These are phyloP conservation scores for Aplidium turbinatum DNA, from an alignment of 23 tunicate genomes.

Conservation along the genomic window DNA sequence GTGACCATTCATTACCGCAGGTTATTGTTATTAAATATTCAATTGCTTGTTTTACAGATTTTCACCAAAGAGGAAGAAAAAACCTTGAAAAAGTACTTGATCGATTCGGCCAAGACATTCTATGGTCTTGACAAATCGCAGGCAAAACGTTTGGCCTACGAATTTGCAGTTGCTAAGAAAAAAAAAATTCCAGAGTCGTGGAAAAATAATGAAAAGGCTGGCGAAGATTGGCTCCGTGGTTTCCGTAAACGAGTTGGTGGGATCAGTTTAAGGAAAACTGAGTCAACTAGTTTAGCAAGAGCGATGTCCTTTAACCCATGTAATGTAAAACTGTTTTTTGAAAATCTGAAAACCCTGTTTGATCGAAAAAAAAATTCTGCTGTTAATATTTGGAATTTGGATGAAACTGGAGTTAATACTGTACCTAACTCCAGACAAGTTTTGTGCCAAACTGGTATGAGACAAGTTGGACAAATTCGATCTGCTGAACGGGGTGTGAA, in stretches of 20 bases:
- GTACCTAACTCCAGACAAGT: constrained; percentile 20
- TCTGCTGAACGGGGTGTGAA: constrained; percentile 44
- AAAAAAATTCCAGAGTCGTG: constrained; percentile 32
- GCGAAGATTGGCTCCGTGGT: constrained; percentile 46
- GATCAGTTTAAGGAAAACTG: constrained; percentile 31
- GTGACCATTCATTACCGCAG: too few species aligned
- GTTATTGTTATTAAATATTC: too few species aligned
- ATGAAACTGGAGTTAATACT: constrained; percentile 45
- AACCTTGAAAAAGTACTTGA: constrained; percentile 20
- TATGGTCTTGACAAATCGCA: constrained; percentile 32
- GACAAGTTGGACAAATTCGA: constrained; percentile 44
- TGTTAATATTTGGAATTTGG: constrained; percentile 39
- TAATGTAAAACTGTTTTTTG: constrained; percentile 31
- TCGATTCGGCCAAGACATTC: constrained; percentile 24
- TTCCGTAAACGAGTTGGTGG: constrained; percentile 28
- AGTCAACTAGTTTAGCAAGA: constrained; percentile 45
- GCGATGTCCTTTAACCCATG: constrained; percentile 39
- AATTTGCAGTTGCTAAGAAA: constrained; percentile 28
- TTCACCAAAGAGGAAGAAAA: constrained; percentile 37
- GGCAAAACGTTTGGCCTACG: constrained; percentile 26
- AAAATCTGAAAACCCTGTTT: constrained; percentile 20
- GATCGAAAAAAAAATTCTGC: constrained; percentile 1
- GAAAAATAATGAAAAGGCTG: constrained; percentile 30
- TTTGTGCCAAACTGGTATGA: constrained; percentile 13
- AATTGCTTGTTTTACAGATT: too few species aligned